phyloP scores from a whole-genome alignment of 2,888 invertebrate species.

The Hydraecia micacea region DNA sequence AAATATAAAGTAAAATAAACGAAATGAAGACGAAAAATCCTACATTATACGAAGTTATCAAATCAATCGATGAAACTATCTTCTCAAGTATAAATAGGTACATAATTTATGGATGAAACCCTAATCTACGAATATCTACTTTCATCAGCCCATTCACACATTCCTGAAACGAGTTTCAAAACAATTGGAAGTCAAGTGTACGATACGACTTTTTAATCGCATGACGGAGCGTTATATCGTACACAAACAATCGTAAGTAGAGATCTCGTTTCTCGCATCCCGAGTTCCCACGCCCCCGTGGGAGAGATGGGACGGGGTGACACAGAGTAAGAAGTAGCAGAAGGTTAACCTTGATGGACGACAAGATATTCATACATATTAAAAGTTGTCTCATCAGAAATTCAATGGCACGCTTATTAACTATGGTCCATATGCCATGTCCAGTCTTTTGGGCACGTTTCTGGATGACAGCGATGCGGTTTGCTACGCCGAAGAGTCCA shows the following conservation, averaged over 20 bases:
- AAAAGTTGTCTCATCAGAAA: not conserved
- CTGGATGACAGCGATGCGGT: not conserved
- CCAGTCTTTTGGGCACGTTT: not conserved
- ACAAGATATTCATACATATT: not conserved
- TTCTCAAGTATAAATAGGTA: not conserved
- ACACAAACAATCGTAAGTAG: constrained; percentile 64
- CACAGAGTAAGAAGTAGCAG: constrained; percentile 37
- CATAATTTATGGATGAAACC: not conserved
- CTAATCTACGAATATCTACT: constrained; percentile 30
- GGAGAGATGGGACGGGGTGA: constrained; percentile 66
- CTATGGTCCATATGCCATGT: not conserved
- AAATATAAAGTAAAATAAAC: not conserved
- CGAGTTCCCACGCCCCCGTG: constrained; percentile 71
- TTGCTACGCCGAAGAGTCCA: not conserved
- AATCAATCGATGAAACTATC: not conserved
- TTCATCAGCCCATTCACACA: constrained; percentile 58
- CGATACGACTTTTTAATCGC: constrained; percentile 64
- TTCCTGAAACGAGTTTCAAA: constrained; percentile 48
- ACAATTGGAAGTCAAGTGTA: constrained; percentile 58
- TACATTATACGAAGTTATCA: not conserved
- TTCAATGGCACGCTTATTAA: not conserved
- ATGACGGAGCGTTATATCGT: constrained; percentile 65
- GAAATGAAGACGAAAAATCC: not conserved
- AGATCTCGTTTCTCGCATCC: constrained; percentile 68
- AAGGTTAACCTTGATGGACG: not conserved